Evolutionary conservation across 2,113 vertebrate species (phyloP), one percentile per base, ranked within the genome.

Genomic region (Amia ocellicauda): DNA sequence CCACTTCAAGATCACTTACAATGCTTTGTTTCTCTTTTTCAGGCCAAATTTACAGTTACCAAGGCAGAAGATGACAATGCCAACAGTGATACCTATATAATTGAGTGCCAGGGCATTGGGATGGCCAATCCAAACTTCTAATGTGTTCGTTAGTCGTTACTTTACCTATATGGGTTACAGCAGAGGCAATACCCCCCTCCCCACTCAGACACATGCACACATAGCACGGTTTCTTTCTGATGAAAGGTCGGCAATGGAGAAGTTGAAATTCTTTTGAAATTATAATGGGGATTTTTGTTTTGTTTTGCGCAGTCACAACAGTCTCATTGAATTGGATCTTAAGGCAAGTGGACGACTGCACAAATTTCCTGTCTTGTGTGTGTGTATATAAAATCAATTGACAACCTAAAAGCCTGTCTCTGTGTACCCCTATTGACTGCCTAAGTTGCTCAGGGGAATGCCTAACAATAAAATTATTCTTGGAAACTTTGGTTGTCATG

Each of bases 61-160:
- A 97, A 94, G 64, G 88, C 84, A 7, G 91, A 93, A 55, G 93
- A 96, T 1, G 88, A 93, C 36, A 86, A 82, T 26, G 75, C 86
- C 36, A 76, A 74, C 71, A 86, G 78, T 57, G 88, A 92, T 8
- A 80, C 85, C 64, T 91, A 85, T 62, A 83, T 98, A 73, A 94
- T 98, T 59, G 94, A 99, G 70, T 99, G 97, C 82, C 89, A 94
- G 73, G 97, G 97, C 69, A 85, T 90, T 22, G 97, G 94, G 22
- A 70, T 83, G 69, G 75, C 74, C 67, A 95, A 96, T 69, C 62
- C 87, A 59, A 74, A 85, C 47, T 62, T 94, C 29, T 84, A 91
- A 82, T 9, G 5, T 2, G 1, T 17, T 60, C 23, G 29, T 56
- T 53, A 19, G 4, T 14, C 11, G 7, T 9, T 40, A 47, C 45